Conservation (phyloP, 2,888 invertebrate genomes). For the Drosophila neoperkinsi region DNA sequence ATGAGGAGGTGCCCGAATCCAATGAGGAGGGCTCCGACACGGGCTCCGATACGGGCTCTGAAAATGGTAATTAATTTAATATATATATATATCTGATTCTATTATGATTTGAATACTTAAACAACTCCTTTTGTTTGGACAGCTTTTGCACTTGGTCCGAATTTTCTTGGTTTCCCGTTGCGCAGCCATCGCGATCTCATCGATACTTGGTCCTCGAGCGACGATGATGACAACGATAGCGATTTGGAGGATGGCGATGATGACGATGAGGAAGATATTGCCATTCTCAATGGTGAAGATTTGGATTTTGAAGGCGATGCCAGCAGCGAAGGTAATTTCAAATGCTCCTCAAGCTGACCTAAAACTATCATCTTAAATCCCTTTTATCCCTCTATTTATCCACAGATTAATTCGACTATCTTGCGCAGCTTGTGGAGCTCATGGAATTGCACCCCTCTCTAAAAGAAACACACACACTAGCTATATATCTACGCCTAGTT, state of each 20-base stretch:
- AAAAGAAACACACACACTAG: conserved; percentile 1
- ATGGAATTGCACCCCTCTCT: conserved; percentile 1
- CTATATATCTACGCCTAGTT: conserved; percentile 28
- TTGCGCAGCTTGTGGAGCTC: conserved; percentile 1
- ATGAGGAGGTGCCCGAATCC: conserved; percentile 87
- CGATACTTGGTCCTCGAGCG: conserved; percentile 49
- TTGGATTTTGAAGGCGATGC: conserved; percentile 57
- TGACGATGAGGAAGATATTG: conserved; percentile 51
- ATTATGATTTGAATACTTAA: not conserved
- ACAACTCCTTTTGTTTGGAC: not conserved
- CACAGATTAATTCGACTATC: conserved; percentile 45
- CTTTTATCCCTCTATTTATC: conserved; percentile 22
- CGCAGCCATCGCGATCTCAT: conserved; percentile 65
- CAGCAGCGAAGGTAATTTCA: conserved; percentile 59
- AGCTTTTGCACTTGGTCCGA: conserved; percentile 66
- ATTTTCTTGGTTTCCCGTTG: conserved; percentile 73
- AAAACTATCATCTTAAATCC: conserved; percentile 9
- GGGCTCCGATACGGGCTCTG: conserved; percentile 84
- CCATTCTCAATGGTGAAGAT: conserved; percentile 40
- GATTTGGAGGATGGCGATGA: conserved; percentile 58
- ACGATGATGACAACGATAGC: conserved; percentile 53
- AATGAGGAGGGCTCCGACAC: conserved; percentile 86
- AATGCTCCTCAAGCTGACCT: conserved; percentile 4
- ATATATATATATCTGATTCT: not conserved
- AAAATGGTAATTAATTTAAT: conserved; percentile 68